Conservation (phyloP, 2,113 vertebrate species). For the Anguilla rostrata region DNA sequence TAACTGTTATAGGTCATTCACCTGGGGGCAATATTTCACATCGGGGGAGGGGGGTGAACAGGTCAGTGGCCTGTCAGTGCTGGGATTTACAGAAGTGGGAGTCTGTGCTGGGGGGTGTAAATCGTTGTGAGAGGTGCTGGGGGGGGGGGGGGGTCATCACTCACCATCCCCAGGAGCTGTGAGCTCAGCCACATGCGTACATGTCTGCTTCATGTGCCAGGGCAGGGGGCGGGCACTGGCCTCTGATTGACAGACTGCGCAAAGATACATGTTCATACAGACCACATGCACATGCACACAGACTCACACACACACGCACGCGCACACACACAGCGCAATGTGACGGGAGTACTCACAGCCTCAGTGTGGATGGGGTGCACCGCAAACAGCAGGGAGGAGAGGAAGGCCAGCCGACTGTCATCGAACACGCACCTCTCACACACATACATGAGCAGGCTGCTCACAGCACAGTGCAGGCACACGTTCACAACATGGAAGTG, state of each 20-base stretch:
- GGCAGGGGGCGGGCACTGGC: neutral
- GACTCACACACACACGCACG: neutral
- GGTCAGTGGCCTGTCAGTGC: neutral
- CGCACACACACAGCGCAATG: neutral
- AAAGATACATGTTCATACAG: neutral
- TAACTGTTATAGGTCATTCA: neutral
- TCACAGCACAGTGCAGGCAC: conserved; percentile 82
- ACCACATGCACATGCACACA: neutral
- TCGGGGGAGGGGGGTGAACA: neutral
- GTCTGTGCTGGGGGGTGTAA: neutral
- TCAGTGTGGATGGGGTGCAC: conserved; percentile 78
- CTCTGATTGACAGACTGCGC: neutral
- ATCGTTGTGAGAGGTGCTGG: neutral
- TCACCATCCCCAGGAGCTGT: too few relatives aligned
- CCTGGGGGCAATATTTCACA: neutral
- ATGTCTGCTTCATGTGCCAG: too few relatives aligned
- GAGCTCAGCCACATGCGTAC: too few relatives aligned
- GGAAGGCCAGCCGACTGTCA: conserved; percentile 74
- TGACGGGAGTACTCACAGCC: conserved; percentile 78
- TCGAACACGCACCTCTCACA: conserved; percentile 82
- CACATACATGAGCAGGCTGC: conserved; percentile 83
- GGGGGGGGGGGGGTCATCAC: neutral
- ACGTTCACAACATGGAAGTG: conserved; percentile 90
- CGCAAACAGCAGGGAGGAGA: conserved; percentile 85
- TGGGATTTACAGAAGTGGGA: neutral